phyloP scores from a whole-genome alignment of 2,888 invertebrate genomes.

The Coremacera marginata region DNA sequence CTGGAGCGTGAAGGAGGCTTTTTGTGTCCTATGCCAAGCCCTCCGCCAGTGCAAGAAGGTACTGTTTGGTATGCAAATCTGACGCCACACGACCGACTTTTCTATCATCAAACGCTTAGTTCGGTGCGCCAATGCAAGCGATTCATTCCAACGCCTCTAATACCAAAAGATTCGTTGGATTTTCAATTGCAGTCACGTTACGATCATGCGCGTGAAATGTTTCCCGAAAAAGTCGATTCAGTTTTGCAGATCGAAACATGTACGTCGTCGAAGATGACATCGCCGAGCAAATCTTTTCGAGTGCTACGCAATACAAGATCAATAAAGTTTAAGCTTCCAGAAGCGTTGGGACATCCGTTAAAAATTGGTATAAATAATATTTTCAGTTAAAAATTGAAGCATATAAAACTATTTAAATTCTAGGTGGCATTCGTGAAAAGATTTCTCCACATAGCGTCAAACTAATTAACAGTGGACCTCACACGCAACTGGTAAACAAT shows the following conservation, averaged over 20 bases:
- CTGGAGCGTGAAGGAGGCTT: slow-evolving; percentile 70
- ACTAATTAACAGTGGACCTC: slow-evolving; percentile 84
- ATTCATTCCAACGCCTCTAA: slow-evolving; percentile 60
- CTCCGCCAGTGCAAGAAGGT: slow-evolving; percentile 50
- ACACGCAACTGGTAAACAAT: slow-evolving; percentile 84
- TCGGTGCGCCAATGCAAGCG: slow-evolving; percentile 70
- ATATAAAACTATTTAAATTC: background rate
- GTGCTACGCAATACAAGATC: slow-evolving; percentile 74
- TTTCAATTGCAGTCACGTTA: slow-evolving; percentile 77
- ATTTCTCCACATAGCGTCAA: slow-evolving; percentile 81
- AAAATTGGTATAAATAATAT: slow-evolving; percentile 62
- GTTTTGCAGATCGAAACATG: slow-evolving; percentile 78
- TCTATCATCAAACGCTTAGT: slow-evolving; percentile 72
- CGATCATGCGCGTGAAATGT: slow-evolving; percentile 75
- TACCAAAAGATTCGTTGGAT: slow-evolving; percentile 79
- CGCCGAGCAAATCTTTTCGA: slow-evolving; percentile 73
- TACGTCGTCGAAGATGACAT: slow-evolving; percentile 70
- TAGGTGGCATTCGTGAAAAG: slow-evolving; percentile 75
- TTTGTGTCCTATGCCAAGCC: slow-evolving; percentile 64
- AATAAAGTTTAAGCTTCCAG: slow-evolving; percentile 63
- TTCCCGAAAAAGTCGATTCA: slow-evolving; percentile 75
- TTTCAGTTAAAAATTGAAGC: background rate
- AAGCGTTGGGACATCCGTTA: slow-evolving; percentile 69
- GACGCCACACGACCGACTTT: slow-evolving; percentile 69
- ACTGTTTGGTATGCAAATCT: slow-evolving; percentile 64